A percentile compares a stretch with the other conserved stretches of the same genome.
These are phyloP conservation scores for Drosophila diplacantha DNA, from an alignment of 2,888 invertebrate species.

Conservation along the genomic window DNA sequence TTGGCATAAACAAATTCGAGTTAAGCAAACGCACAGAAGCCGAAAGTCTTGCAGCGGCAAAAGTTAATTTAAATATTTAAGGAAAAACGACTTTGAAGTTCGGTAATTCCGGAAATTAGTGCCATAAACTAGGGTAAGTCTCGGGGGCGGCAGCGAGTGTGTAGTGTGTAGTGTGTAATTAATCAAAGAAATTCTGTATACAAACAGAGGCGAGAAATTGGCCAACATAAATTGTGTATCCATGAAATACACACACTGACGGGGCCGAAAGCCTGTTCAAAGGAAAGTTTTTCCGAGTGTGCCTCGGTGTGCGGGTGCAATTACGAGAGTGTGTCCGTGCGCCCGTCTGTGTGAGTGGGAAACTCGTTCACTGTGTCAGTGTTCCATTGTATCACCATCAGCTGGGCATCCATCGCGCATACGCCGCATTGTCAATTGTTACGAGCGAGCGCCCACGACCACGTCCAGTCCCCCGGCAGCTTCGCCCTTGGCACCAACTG, in stretches of 20 bases:
- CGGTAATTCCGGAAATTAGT: neutral
- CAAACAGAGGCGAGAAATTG: conserved; percentile 56
- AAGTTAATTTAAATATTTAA: conserved; percentile 11
- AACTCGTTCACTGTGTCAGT: conserved; percentile 72
- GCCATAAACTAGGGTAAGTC: conserved; percentile 54
- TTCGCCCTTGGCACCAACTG: conserved; percentile 63
- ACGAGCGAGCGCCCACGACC: conserved; percentile 20
- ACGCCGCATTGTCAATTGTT: conserved; percentile 67
- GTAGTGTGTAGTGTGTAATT: conserved; percentile 6
- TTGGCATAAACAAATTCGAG: conserved; percentile 23
- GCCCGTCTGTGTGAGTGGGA: conserved; percentile 25
- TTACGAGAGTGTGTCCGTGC: conserved; percentile 28
- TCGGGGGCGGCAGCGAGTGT: neutral
- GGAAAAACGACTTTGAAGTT: neutral
- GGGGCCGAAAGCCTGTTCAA: conserved; percentile 36
- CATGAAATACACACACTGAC: conserved; percentile 54
- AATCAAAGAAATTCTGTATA: conserved; percentile 37
- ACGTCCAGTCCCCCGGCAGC: conserved; percentile 5
- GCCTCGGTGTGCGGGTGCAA: conserved; percentile 20
- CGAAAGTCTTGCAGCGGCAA: neutral
- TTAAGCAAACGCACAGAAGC: conserved; percentile 21
- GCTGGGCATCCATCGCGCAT: conserved; percentile 64
- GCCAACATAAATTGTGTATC: conserved; percentile 67
- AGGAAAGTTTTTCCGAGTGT: conserved; percentile 38
- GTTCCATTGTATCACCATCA: conserved; percentile 56